Base-by-base conservation (phyloP, 2,113 vertebrate species). In the Platichthys flesus region DNA sequence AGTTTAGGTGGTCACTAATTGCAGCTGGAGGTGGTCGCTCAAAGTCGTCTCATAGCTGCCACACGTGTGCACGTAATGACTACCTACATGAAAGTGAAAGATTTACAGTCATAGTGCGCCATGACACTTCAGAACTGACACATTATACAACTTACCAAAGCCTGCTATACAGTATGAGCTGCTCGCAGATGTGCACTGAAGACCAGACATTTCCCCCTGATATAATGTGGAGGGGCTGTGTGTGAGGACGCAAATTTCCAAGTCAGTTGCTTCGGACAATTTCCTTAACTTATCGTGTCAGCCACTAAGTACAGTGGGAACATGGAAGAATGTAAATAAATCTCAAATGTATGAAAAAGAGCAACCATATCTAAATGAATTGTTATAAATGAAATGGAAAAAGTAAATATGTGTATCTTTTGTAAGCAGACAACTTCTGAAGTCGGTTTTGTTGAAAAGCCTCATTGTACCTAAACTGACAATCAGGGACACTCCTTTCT, bases 61-160 rank as follows among this genome's bases (percentile, higher is more conserved):
- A 82, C 56, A 82, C 63, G 67, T 74, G 62, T 78, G 78, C 18
- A 9, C 81, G 59, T 67, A 68, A 74, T 26, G 60, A 67, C 42
- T 61, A n/a, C 52, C 70, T 68, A 23, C 56, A 76, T 66, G n/a
- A 28, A 54, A 20, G 18, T 54, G 23, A 26, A 20, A 54, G 20
- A 15, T 55, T 55, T 18, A 55, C 45, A 51, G 7, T 52, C 42
- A 13, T 31, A 31, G 35, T 67, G 60, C 31, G 45, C 7, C 42
- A 40, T 49, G 12, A 8, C 28, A 4, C 57, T 0, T 67, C 40
- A 60, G n/a, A 31, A 54, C n/a, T 4, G 15, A 16, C 0, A 18
- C 37, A 37, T 23, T 23, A 23, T 23, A 23, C 45, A 20, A 37
- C 12, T 57, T 28, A 7, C 2, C 62, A 21, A 37, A 12, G 47